Conservation (phyloP, 2,113 vertebrate species). For the Hippocampus barbouri region DNA sequence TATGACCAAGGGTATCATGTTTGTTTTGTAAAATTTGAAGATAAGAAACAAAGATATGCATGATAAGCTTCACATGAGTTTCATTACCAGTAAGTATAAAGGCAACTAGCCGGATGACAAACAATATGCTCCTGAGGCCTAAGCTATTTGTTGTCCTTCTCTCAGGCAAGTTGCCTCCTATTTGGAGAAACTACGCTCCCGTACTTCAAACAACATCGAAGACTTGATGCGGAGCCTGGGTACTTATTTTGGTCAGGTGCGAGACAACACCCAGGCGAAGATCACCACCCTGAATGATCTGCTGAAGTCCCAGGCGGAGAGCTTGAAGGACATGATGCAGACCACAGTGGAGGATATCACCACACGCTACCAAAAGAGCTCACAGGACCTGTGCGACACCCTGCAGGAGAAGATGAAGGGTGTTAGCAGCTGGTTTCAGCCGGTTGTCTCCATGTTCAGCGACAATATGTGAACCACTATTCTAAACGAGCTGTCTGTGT, state of each 20-base stretch:
- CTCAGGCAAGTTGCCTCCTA: slow-evolving; percentile 56
- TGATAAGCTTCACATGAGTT: too few relatives aligned
- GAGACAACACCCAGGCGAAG: slow-evolving; percentile 61
- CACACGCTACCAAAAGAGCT: slow-evolving; percentile 33
- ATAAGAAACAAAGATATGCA: too few relatives aligned
- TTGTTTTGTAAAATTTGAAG: too few relatives aligned
- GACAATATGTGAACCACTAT: background rate
- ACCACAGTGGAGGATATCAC: slow-evolving; percentile 44
- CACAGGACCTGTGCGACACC: slow-evolving; percentile 27
- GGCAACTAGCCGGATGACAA: too few relatives aligned
- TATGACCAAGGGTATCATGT: too few relatives aligned
- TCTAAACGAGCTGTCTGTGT: background rate
- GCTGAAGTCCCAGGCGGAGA: slow-evolving; percentile 56
- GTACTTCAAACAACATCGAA: slow-evolving; percentile 42
- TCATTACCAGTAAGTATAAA: too few relatives aligned
- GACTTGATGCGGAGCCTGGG: slow-evolving; percentile 43
- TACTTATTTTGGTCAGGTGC: slow-evolving; percentile 61
- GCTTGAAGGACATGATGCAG: slow-evolving; percentile 42
- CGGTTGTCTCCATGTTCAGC: slow-evolving; percentile 14
- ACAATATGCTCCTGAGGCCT: background rate
- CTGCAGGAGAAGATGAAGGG: slow-evolving; percentile 53
- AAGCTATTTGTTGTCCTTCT: background rate
- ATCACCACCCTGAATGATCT: slow-evolving; percentile 59
- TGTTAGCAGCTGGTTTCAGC: slow-evolving; percentile 58
- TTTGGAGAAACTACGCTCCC: slow-evolving; percentile 44